phyloP scores from a whole-genome alignment of 1,140 invertebrate genomes.

The Aricia agestis region DNA sequence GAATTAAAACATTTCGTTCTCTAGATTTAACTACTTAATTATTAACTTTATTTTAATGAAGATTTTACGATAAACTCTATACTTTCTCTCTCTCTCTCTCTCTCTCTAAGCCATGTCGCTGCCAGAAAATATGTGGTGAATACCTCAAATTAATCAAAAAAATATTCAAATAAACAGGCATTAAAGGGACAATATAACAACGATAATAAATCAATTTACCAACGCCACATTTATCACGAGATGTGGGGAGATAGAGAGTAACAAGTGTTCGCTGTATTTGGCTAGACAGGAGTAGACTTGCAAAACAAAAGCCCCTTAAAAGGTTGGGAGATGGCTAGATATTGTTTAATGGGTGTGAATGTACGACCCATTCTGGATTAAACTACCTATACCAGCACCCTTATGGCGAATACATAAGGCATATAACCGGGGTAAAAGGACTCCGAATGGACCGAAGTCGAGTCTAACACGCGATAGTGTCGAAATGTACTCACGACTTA shows the following conservation, averaged over 20 bases:
- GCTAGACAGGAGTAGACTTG: conserved; percentile 18
- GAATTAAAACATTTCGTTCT: too few relatives aligned
- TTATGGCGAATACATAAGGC: not conserved
- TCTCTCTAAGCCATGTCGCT: too few relatives aligned
- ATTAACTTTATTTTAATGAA: too few relatives aligned
- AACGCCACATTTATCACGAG: not conserved
- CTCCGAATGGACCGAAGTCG: conserved; percentile 42
- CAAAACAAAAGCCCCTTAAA: conserved; percentile 39
- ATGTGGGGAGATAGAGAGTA: not conserved
- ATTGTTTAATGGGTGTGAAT: conserved; percentile 61
- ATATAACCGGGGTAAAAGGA: not conserved
- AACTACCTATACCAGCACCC: not conserved
- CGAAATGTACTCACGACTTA: conserved; percentile 58
- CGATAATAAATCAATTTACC: not conserved
- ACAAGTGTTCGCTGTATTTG: conserved; percentile 11
- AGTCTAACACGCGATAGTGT: conserved; percentile 63
- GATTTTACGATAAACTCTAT: too few relatives aligned
- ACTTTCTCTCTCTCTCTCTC: too few relatives aligned
- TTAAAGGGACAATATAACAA: not conserved
- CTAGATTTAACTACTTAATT: too few relatives aligned
- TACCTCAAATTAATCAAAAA: too few relatives aligned
- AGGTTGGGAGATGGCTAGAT: conserved; percentile 60
- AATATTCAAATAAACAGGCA: too few relatives aligned
- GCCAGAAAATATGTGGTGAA: too few relatives aligned
- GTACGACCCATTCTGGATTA: not conserved